Evolutionary conservation across 1,140 invertebrate species (phyloP).

Genomic region (Hycleus cichorii): DNA sequence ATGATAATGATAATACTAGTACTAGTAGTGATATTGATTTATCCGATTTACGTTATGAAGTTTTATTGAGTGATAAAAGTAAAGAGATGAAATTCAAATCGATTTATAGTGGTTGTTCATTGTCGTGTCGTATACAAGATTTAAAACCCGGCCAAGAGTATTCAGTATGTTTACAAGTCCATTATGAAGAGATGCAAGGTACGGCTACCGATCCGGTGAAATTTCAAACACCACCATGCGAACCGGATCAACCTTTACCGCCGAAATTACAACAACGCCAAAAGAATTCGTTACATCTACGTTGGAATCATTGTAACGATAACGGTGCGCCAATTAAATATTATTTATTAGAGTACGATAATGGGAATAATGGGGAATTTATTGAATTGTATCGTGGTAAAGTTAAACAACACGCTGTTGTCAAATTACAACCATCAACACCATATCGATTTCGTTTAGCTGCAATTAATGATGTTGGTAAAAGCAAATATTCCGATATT

Average conservation of each 20-base stretch:
- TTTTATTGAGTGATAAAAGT: conserved; percentile 66
- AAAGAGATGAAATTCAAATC: conserved; percentile 70
- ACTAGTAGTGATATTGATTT: conserved; percentile 38
- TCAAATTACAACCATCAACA: conserved; percentile 63
- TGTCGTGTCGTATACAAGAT: conserved; percentile 65
- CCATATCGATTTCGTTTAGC: conserved; percentile 72
- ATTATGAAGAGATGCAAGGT: conserved; percentile 45
- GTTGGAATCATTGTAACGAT: conserved; percentile 62
- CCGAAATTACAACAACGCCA: conserved; percentile 53
- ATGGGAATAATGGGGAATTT: conserved; percentile 59
- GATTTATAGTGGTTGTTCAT: conserved; percentile 65
- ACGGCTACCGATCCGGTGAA: conserved; percentile 46
- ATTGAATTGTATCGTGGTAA: conserved; percentile 59
- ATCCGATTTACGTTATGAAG: conserved; percentile 66
- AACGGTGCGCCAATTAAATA: conserved; percentile 71
- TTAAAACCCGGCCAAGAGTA: conserved; percentile 76
- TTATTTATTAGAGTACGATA: conserved; percentile 74
- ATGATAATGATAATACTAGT: too few relatives aligned
- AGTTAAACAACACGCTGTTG: conserved; percentile 63
- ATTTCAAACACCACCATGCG: conserved; percentile 58
- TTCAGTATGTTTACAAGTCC: conserved; percentile 60
- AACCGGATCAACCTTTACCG: conserved; percentile 53
- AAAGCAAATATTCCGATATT: conserved; percentile 65
- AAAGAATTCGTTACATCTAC: conserved; percentile 53
- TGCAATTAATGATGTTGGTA: conserved; percentile 73